phyloP scores from a whole-genome alignment of 2,797 vertebrate species.

The Phoxinus dragarum region DNA sequence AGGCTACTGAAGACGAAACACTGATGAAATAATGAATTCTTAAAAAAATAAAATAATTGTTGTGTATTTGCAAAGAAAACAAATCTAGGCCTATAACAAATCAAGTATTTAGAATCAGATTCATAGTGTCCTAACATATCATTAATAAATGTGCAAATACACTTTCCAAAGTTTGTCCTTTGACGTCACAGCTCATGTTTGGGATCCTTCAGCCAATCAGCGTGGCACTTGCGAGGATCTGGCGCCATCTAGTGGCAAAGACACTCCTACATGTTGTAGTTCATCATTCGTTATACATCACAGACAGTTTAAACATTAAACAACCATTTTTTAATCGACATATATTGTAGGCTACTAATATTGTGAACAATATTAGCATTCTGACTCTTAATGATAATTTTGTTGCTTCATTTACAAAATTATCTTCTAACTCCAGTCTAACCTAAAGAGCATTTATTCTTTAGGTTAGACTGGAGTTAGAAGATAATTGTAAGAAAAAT shows the following conservation, averaged over 20 bases:
- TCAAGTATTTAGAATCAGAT: not conserved
- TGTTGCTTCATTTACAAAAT: not conserved
- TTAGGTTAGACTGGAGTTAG: no score
- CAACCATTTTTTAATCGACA: no score
- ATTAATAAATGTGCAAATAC: not conserved
- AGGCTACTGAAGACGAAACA: no score
- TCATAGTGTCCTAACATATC: not conserved
- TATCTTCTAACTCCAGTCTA: not conserved
- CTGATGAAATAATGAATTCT: no score
- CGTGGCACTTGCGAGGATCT: not conserved
- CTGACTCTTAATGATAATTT: not conserved
- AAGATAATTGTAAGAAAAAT: no score
- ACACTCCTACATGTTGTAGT: not conserved
- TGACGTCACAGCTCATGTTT: not conserved
- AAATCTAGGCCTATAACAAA: not conserved
- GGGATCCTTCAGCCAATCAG: not conserved
- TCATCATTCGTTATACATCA: not conserved
- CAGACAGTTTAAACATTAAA: not conserved
- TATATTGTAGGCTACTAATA: not conserved
- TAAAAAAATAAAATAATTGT: no score
- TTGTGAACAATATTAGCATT: not conserved
- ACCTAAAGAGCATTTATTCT: no score
- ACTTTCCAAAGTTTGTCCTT: not conserved
- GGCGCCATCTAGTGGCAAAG: conserved; percentile 4
- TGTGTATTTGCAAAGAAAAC: no score